Conservation (phyloP, 2,888 invertebrate genomes). For the Monochamus alternatus region DNA sequence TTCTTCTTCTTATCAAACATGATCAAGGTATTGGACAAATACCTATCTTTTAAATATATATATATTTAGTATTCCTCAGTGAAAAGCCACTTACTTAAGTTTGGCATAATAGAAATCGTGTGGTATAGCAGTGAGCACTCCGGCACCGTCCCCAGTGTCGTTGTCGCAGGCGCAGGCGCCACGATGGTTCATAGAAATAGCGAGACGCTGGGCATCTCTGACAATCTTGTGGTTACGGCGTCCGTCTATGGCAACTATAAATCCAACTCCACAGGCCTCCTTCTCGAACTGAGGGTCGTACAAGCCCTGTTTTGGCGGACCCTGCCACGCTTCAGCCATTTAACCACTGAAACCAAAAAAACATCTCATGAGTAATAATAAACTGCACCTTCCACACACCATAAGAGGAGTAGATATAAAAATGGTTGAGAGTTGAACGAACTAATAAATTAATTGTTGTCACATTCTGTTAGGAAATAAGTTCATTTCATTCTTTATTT, state of each 20-base stretch:
- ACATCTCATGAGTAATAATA: neutral
- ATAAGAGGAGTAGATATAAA: no score
- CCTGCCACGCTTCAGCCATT: constrained; percentile 79
- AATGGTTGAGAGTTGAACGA: no score
- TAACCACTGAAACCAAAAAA: constrained; percentile 61
- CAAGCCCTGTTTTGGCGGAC: constrained; percentile 90
- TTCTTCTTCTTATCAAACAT: no score
- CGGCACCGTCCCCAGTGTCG: constrained; percentile 99
- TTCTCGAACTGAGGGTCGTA: constrained; percentile 97
- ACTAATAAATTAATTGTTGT: no score
- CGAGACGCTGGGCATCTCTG: constrained; percentile 94
- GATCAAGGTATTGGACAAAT: no score
- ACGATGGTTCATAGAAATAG: constrained; percentile 98
- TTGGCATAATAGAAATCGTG: constrained; percentile 92
- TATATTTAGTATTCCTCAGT: neutral
- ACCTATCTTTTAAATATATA: neutral
- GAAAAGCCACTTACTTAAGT: constrained; percentile 78
- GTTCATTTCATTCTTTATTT: no score
- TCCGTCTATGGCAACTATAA: constrained; percentile 98
- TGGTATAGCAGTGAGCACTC: constrained; percentile 96
- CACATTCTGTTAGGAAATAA: no score
- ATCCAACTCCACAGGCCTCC: constrained; percentile 99
- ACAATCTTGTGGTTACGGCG: constrained; percentile 95
- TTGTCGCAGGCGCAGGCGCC: constrained; percentile 99
- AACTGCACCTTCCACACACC: no score